These are phyloP conservation scores for Montipora cactus DNA, from an alignment of 64 coral and sea anemone genomes.

Conservation along the genomic window DNA sequence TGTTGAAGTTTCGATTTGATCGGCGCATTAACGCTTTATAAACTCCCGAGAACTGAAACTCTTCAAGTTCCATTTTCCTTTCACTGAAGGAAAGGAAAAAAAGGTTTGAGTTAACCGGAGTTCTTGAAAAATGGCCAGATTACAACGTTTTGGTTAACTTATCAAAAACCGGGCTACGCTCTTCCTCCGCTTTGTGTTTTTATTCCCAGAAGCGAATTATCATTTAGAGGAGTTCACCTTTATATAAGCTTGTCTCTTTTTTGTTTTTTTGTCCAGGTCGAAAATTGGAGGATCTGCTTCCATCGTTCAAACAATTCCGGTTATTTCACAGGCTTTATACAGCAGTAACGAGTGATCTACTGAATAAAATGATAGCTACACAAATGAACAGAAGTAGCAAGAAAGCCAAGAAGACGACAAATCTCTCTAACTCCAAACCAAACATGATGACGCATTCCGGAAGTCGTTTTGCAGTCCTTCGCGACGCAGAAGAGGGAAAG, in stretches of 20 bases:
- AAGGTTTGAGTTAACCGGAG: too few relatives aligned
- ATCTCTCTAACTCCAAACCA: background rate
- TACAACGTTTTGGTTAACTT: too few relatives aligned
- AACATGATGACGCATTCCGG: background rate
- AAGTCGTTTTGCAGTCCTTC: background rate
- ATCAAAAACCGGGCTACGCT: too few relatives aligned
- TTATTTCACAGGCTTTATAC: background rate
- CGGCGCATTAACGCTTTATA: too few relatives aligned
- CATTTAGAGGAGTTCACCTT: background rate
- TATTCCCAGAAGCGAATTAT: background rate
- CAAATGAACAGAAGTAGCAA: background rate
- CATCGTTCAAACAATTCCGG: background rate
- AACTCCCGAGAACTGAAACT: too few relatives aligned
- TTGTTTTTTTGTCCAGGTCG: background rate
- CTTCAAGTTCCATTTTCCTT: too few relatives aligned
- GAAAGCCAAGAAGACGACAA: background rate
- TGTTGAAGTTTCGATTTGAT: too few relatives aligned
- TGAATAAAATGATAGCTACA: background rate
- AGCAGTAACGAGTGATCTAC: background rate
- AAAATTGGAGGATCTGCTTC: background rate
- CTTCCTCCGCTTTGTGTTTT: too few relatives aligned
- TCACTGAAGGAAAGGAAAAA: too few relatives aligned
- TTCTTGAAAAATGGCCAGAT: too few relatives aligned
- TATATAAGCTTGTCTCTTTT: background rate
- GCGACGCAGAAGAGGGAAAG: background rate